These are phyloP conservation scores for Aplysina aerophoba DNA, from an alignment of 37 sponge, comb jelly and placozoan species.

Conservation along the genomic window DNA sequence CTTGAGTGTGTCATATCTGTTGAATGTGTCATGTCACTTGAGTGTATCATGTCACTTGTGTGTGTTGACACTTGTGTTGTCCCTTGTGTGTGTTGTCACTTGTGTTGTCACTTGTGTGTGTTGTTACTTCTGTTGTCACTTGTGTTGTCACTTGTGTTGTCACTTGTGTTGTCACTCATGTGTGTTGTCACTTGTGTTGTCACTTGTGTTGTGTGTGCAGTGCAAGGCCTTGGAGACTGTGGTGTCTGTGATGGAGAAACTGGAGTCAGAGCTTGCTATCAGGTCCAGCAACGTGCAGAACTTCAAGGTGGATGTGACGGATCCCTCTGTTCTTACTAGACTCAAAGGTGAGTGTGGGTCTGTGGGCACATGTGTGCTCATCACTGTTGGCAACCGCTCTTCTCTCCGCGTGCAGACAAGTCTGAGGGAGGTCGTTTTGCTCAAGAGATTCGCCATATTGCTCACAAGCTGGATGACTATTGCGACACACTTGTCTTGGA, in stretches of 20 bases:
- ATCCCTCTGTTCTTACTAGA: conserved; percentile 50
- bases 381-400: background rate
- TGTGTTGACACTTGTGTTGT: too few species aligned
- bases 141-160: too few species aligned
- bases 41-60: too few species aligned
- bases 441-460: conserved; percentile 62
- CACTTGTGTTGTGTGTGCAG: background rate
- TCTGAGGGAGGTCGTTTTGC: conserved; percentile 72
- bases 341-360: conserved; percentile 66
- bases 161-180: too few species aligned
- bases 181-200: too few species aligned
- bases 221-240: conserved; percentile 57
- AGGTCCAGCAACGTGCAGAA: conserved; percentile 57
- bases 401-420: conserved; percentile 61
- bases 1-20: too few species aligned
- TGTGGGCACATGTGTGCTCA: background rate
- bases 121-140: too few species aligned
- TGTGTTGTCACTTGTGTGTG: too few species aligned
- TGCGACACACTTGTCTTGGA: conserved; percentile 69
- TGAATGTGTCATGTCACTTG: too few species aligned
- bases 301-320: conserved; percentile 68
- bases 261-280: conserved; percentile 79
- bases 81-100: too few species aligned
- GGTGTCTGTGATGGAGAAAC: conserved; percentile 67
- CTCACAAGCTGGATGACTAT: conserved; percentile 76